Conservation (phyloP, 2,888 invertebrate genomes). For the Steinernema hermaphroditum region DNA sequence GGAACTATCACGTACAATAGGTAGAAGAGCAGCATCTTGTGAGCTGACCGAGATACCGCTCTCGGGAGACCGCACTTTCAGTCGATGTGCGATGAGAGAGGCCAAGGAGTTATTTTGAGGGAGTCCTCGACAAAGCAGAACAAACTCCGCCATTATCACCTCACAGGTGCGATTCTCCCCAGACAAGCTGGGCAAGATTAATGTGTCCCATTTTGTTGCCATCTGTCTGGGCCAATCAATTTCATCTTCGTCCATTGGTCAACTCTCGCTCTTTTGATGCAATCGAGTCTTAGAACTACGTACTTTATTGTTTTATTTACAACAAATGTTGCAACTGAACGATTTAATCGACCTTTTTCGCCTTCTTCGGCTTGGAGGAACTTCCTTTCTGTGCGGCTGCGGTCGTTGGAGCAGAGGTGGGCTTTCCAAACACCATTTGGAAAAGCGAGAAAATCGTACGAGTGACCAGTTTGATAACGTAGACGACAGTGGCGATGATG, state of each 20-base stretch:
- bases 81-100: too few species aligned
- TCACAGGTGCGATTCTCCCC: neutral
- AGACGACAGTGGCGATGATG: constrained; percentile 34
- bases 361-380: constrained; percentile 6
- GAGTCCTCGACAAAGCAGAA: too few species aligned
- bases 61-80: too few species aligned
- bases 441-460: neutral
- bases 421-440: neutral
- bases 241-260: neutral
- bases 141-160: too few species aligned
- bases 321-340: neutral
- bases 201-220: neutral
- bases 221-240: constrained; percentile 6
- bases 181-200: neutral
- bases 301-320: constrained; percentile 4
- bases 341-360: constrained; percentile 16
- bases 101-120: too few species aligned
- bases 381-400: neutral
- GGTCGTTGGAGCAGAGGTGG: neutral
- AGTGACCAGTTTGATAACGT: constrained; percentile 41
- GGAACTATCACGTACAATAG: too few species aligned
- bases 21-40: too few species aligned
- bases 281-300: neutral
- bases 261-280: constrained; percentile 2
- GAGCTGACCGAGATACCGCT: too few species aligned